Evolutionary conservation across 1,140 invertebrate genomes (phyloP).

Genomic region (Sitophilus oryzae): DNA sequence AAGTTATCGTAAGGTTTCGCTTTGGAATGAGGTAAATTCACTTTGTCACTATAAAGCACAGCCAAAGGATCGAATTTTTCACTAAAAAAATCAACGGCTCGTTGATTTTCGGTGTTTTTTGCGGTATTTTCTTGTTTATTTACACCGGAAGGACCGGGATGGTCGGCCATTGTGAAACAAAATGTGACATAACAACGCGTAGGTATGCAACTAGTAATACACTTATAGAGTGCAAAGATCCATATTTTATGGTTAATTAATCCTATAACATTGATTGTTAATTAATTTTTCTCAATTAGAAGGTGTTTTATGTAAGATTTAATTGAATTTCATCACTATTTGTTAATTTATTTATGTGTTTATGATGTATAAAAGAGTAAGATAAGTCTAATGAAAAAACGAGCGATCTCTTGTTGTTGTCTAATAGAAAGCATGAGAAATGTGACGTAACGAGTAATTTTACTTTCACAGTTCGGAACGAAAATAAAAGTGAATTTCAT

Average conservation of each 20-base stretch:
- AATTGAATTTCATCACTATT: too few relatives aligned
- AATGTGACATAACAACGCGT: slow-evolving; percentile 6
- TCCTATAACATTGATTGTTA: too few relatives aligned
- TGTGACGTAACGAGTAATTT: neutral
- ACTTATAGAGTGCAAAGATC: too few relatives aligned
- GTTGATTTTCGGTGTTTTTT: slow-evolving; percentile 48
- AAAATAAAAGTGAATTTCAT: slow-evolving; percentile 15
- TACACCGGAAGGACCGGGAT: slow-evolving; percentile 1
- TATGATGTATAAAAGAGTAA: too few relatives aligned
- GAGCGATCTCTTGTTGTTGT: too few relatives aligned
- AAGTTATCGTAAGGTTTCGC: slow-evolving; percentile 60
- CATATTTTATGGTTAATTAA: too few relatives aligned
- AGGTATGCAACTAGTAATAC: slow-evolving; percentile 4
- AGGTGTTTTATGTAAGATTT: too few relatives aligned
- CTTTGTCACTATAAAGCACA: slow-evolving; percentile 55
- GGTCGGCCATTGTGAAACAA: slow-evolving; percentile 8
- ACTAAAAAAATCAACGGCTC: slow-evolving; percentile 57
- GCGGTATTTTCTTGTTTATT: neutral
- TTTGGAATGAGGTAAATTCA: slow-evolving; percentile 47
- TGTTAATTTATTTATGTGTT: too few relatives aligned
- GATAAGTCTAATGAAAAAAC: too few relatives aligned
- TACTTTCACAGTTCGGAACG: slow-evolving; percentile 17
- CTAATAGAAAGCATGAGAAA: neutral
- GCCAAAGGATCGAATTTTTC: slow-evolving; percentile 61
- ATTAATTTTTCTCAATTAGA: too few relatives aligned